Conservation (phyloP, 2,113 vertebrate genomes). For the Machaerirhynchus nigripectus region DNA sequence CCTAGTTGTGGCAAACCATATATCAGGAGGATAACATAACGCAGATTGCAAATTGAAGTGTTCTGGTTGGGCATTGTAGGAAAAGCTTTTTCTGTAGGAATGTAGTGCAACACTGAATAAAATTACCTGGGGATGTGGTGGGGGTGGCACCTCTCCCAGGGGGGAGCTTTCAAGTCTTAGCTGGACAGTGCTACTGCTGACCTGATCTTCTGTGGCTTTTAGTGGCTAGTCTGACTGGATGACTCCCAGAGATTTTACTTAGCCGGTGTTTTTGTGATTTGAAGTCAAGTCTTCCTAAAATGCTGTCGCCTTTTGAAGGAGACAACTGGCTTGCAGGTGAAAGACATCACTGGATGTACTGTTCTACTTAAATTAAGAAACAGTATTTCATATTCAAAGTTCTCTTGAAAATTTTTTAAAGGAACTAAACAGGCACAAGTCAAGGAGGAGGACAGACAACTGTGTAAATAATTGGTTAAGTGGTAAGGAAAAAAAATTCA, state of each 20-base stretch:
- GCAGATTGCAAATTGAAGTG: background rate
- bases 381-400: rapidly evolving
- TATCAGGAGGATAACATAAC: background rate
- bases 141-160: background rate
- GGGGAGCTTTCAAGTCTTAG: background rate
- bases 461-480: background rate
- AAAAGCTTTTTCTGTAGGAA: background rate
- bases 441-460: background rate
- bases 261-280: background rate
- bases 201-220: background rate
- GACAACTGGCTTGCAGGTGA: background rate
- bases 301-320: background rate
- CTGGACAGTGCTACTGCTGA: background rate
- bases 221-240: background rate
- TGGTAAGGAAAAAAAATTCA: background rate
- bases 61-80: background rate
- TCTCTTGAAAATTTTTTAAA: background rate
- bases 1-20: background rate
- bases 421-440: background rate
- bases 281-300: background rate
- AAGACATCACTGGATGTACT: background rate
- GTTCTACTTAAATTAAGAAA: background rate
- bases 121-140: background rate
- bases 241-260: background rate
- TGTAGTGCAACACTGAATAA: background rate